Base-by-base conservation (phyloP, 1,140 invertebrate genomes). In the Drosophila nikananu region DNA sequence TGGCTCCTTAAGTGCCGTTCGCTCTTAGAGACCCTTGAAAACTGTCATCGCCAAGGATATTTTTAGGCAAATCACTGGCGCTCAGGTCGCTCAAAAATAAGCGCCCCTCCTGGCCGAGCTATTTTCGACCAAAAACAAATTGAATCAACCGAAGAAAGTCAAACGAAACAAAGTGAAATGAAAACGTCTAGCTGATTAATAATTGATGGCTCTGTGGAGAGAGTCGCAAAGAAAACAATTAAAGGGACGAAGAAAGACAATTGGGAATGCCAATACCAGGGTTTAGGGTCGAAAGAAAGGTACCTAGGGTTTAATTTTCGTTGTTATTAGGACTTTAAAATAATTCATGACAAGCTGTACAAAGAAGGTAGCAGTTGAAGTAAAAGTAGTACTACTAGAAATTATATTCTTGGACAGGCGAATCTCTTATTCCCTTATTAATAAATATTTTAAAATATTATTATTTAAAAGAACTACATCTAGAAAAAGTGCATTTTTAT, bases 171-270 rank as follows among this genome's bases (percentile, higher is more conserved):
- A 73, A 73, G 46, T 59, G 70, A 73, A 73, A 73, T 72, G 54
- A 65, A 75, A 75, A 49, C 70, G 73, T 75, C 59, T 75, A 41
- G 42, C 71, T 76, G 71, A 76, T 77, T 66, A 77, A 77, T 68
- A 80, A 74, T 77, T 77, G 62, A 80, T 66, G 49, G 46, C 39
- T 49, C 25, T 59, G 27, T 46, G 39, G 63, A 46, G 21, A 41
- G 57, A 35, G 35, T 27, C 27, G 25, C 25, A 77, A 48, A 0
- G 42, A 77, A 76, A 76, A 58, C 78, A 81, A 77, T 81, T 81
- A 64, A 76, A 74, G 74, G 57, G 49, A n/a, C 37, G 30, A 19
- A 32, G 27, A 46, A 48, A 10, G 39, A 15, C 37, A 27, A 23
- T n/a, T 30, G 19, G 13, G 32, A 10, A 42, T 32, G 37, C 27